phyloP scores from a whole-genome alignment of 2,113 vertebrate genomes.

The Triplophysa rosa region DNA sequence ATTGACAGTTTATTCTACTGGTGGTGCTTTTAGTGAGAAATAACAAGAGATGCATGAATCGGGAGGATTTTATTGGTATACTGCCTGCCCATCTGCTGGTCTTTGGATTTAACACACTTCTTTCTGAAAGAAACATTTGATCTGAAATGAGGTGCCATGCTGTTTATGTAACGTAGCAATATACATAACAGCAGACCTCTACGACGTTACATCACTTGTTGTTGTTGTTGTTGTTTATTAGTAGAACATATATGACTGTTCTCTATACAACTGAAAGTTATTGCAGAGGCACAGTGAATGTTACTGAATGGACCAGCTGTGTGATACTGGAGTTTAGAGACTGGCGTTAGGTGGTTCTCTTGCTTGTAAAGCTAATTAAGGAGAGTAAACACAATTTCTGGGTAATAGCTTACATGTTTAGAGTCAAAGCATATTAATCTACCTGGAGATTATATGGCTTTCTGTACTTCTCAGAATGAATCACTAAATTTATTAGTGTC shows the following conservation, averaged over 20 bases:
- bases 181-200: not conserved
- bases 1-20: too few relatives aligned
- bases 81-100: not conserved
- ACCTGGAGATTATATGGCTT: slow-evolving; percentile 32
- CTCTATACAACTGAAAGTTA: not conserved
- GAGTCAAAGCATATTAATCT: slow-evolving; percentile 29
- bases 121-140: not conserved
- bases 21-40: not conserved
- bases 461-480: slow-evolving; percentile 39
- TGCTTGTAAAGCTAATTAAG: not conserved
- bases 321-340: not conserved
- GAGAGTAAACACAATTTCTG: slow-evolving; percentile 1
- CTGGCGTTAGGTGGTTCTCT: not conserved
- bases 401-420: slow-evolving; percentile 36
- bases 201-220: not conserved
- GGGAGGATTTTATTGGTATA: not conserved
- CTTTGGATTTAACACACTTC: not conserved
- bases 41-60: not conserved
- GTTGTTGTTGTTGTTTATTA: not conserved
- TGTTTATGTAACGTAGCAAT: not conserved
- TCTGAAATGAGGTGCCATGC: not conserved
- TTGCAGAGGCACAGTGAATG: not conserved
- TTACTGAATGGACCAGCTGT: not conserved
- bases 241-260: too few relatives aligned
- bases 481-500: slow-evolving; percentile 13